These are phyloP conservation scores for Drosophila kuntzei DNA, from an alignment of 2,888 invertebrate species.

Conservation along the genomic window DNA sequence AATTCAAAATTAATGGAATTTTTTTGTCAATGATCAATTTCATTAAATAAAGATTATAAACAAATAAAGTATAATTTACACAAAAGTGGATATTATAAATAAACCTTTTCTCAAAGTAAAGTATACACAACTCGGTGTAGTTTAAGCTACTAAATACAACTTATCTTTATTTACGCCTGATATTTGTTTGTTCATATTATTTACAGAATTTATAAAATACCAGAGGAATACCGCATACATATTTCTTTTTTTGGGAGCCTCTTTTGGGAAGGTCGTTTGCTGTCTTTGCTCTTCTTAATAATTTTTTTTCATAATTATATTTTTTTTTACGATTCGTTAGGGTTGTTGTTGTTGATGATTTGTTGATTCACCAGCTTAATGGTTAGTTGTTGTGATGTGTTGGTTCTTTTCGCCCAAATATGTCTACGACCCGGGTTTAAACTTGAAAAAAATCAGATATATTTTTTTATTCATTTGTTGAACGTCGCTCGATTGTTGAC, in stretches of 20 bases:
- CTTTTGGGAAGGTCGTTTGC: conserved; percentile 55
- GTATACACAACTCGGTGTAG: conserved; percentile 20
- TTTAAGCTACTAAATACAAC: neutral
- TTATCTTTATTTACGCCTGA: conserved; percentile 23
- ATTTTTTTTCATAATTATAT: conserved; percentile 49
- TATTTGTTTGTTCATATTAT: conserved; percentile 33
- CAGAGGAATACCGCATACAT: conserved; percentile 32
- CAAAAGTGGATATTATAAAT: neutral
- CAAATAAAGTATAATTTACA: neutral
- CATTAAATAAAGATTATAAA: neutral
- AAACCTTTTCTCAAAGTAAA: neutral
- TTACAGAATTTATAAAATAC: conserved; percentile 32
- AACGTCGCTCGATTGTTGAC: conserved; percentile 65
- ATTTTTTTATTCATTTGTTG: conserved; percentile 15
- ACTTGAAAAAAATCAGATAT: conserved; percentile 64
- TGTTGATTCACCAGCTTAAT: conserved; percentile 51
- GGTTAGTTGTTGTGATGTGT: conserved; percentile 23
- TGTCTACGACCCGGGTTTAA: conserved; percentile 52
- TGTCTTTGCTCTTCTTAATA: conserved; percentile 34
- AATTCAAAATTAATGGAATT: neutral
- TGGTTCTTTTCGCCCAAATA: conserved; percentile 48
- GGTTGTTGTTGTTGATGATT: conserved; percentile 10
- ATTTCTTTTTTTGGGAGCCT: conserved; percentile 20
- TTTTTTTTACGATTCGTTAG: conserved; percentile 33
- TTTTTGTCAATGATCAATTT: neutral